These are phyloP conservation scores for Hydroisotoma schaefferi DNA, from an alignment of 2,888 invertebrate species.

Conservation along the genomic window DNA sequence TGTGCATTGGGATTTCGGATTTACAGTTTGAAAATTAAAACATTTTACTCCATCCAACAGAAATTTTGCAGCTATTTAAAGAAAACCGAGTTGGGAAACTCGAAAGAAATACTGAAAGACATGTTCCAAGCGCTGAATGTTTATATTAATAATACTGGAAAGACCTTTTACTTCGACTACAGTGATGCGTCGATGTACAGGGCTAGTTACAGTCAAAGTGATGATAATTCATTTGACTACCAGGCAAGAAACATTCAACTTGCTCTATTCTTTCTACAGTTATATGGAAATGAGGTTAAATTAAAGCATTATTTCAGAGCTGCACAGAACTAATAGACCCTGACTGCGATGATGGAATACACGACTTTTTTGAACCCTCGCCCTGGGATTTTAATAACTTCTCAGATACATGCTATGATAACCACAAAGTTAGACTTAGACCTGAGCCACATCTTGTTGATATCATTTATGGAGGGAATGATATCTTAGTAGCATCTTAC, in stretches of 20 bases:
- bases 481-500: slow-evolving; percentile 60
- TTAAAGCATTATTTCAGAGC: slow-evolving; percentile 57
- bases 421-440: slow-evolving; percentile 60
- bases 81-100: slow-evolving; percentile 52
- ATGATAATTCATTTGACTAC: slow-evolving; percentile 10
- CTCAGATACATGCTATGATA: slow-evolving; percentile 65
- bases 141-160: slow-evolving; percentile 77
- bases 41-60: slow-evolving; percentile 51
- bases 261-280: not conserved
- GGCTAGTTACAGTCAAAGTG: not conserved
- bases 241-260: not conserved
- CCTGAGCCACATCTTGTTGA: slow-evolving; percentile 67
- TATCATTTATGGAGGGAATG: slow-evolving; percentile 74
- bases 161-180: slow-evolving; percentile 65
- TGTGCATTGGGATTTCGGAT: not conserved
- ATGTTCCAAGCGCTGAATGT: slow-evolving; percentile 67
- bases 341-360: slow-evolving; percentile 69
- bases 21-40: slow-evolving; percentile 17
- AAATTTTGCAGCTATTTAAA: slow-evolving; percentile 56
- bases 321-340: slow-evolving; percentile 98
- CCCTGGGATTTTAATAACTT: slow-evolving; percentile 69
- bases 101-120: slow-evolving; percentile 58
- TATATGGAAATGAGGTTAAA: not conserved
- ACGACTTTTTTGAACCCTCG: slow-evolving; percentile 77
- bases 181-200: slow-evolving; percentile 51